Evolutionary conservation across 1,140 invertebrate species (phyloP).

Genomic region (Chironomus tepperi): DNA sequence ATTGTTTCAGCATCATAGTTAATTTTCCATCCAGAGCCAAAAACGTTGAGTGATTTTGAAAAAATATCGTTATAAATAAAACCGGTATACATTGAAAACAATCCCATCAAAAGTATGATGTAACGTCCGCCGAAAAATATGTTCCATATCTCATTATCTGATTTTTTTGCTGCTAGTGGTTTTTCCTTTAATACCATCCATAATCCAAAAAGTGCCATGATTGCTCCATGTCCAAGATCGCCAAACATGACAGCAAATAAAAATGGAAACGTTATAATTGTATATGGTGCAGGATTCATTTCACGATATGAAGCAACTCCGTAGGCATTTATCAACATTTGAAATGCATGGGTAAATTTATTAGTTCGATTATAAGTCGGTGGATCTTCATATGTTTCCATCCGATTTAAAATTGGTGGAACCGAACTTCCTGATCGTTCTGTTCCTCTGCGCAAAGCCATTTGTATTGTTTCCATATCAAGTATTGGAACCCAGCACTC

Average conservation of each 20-base stretch:
- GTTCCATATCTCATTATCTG: constrained; percentile 63
- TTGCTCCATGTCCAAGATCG: constrained; percentile 59
- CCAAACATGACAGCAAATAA: constrained; percentile 71
- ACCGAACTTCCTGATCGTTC: constrained; percentile 82
- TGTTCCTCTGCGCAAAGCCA: constrained; percentile 76
- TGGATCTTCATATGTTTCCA: constrained; percentile 56
- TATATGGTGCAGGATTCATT: constrained; percentile 65
- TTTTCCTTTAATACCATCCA: constrained; percentile 57
- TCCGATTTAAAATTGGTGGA: constrained; percentile 84
- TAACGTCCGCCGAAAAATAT: constrained; percentile 79
- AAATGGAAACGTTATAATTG: constrained; percentile 68
- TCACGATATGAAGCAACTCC: constrained; percentile 66
- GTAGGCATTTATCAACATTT: constrained; percentile 75
- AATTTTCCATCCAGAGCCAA: constrained; percentile 63
- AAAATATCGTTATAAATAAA: constrained; percentile 80
- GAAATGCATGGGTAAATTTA: constrained; percentile 74
- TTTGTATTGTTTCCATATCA: constrained; percentile 68
- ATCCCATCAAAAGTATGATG: constrained; percentile 75
- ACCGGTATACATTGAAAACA: constrained; percentile 76
- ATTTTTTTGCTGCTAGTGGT: constrained; percentile 42
- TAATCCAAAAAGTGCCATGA: constrained; percentile 52
- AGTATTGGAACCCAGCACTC: constrained; percentile 83
- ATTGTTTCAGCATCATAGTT: constrained; percentile 42
- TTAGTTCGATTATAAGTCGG: constrained; percentile 73
- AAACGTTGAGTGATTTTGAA: constrained; percentile 71